Percentiles rank a stretch among this genome's conserved stretches.
Evolutionary conservation across 2,797 vertebrate genomes (phyloP).

Genomic region (Trachops cirrhosus): DNA sequence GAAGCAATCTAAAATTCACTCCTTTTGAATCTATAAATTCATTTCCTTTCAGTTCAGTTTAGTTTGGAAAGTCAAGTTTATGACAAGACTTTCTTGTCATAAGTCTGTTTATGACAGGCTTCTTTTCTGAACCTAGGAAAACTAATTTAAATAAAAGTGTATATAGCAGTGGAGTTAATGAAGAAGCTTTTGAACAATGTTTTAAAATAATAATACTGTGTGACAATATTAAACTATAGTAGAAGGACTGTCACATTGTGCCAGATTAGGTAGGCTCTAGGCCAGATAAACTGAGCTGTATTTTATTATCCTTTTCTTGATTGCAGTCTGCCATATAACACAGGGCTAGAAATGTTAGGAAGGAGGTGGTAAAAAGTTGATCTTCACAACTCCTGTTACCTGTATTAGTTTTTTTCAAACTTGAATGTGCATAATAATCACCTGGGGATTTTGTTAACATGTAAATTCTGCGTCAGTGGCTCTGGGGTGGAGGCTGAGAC

Average conservation of each 20-base stretch:
- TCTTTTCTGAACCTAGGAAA: conserved; percentile 41
- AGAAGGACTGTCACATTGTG: neutral
- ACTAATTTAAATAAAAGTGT: conserved; percentile 20
- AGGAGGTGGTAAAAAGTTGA: neutral
- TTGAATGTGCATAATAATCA: neutral
- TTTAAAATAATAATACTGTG: conserved; percentile 36
- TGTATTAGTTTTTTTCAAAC: neutral
- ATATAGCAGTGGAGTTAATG: neutral
- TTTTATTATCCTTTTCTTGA: conserved; percentile 9
- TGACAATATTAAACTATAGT: neutral
- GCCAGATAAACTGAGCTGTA: neutral
- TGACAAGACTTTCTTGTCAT: too few relatives aligned
- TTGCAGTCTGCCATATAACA: neutral
- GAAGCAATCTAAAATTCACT: conserved; percentile 24
- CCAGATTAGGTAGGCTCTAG: neutral
- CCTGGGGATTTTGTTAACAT: neutral
- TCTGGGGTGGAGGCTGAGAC: neutral
- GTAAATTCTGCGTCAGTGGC: neutral
- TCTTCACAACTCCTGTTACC: neutral
- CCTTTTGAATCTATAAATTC: conserved; percentile 18
- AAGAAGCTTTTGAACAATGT: conserved; percentile 39
- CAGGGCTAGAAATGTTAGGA: neutral
- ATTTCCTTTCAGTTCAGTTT: neutral
- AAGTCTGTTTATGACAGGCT: too few relatives aligned
- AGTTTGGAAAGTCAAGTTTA: conserved; percentile 47